Base-by-base conservation (phyloP, 2,113 vertebrate genomes). In the Cygnus atratus region DNA sequence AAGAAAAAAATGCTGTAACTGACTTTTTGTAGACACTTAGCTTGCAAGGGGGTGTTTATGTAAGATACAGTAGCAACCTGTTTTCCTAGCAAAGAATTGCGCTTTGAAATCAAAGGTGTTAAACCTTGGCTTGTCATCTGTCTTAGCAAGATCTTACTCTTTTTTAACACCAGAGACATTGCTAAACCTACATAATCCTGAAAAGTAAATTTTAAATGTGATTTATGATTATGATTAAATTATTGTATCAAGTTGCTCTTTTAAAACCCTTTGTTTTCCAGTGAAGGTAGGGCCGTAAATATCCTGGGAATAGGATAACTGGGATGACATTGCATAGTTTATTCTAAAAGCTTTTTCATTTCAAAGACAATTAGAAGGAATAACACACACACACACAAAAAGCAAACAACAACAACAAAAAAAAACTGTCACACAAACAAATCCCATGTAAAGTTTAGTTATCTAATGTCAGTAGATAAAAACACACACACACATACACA, bases 391-490 rank as follows among this genome's bases (percentile, higher is more conserved):
- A 21, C 44, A 35, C 22, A 50, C 9, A 25, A 50, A 50, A 48
- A 82, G 57, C 59, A 52, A 44, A 13, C 5, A 50, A 65, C 5
- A 70, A 76, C 18, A 46, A 46, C 18, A n/a, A n/a, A 6, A 8
- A 7, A 11, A 13, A 41, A 85, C 43, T 25, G 46, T 91, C 96
- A 83, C 50, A 71, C 71, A 84, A 90, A 22, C 66, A 96, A 95
- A 80, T 95, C 72, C 25, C n/a, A 66, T 35, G 13, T 59, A 87
- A 62, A 80, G 33, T 91, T 93, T 90, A 82, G 72, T 93, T 97
- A 95, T 96, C 74, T 96, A 88, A 77, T 66, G 58, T 39, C 65
- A 67, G 46, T 83, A 95, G 57, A 93, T 87, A 79, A 62, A 88
- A 70, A 17, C 24, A 39, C 16, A 28, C 50, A 28, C 50, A 52